Evolutionary conservation across 2,888 invertebrate genomes (phyloP).

Genomic region (Dolichomitus sp.): DNA sequence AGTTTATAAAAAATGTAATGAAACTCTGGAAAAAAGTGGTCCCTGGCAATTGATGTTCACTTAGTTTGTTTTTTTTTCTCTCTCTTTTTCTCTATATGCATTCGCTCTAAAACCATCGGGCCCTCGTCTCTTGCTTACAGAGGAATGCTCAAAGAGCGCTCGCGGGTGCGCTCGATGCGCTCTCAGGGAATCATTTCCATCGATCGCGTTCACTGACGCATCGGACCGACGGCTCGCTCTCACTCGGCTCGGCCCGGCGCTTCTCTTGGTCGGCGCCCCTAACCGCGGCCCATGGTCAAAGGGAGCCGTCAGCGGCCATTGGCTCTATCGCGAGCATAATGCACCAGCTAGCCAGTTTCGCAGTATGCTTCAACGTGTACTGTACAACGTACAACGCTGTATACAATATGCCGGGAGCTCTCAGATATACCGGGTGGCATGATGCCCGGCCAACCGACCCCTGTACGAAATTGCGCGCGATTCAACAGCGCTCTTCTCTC

Average conservation of each 20-base stretch:
- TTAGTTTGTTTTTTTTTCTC: constrained; percentile 10
- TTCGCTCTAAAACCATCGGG: constrained; percentile 16
- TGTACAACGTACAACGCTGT: not conserved
- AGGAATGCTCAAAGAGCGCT: constrained; percentile 68
- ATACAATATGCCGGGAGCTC: constrained; percentile 10
- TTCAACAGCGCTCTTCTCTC: constrained; percentile 51
- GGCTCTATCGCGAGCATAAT: constrained; percentile 71
- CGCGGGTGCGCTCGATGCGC: constrained; percentile 56
- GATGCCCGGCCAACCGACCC: constrained; percentile 56
- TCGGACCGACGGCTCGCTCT: constrained; percentile 59
- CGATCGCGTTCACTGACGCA: constrained; percentile 77
- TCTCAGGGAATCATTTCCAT: constrained; percentile 80
- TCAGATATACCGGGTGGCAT: constrained; percentile 62
- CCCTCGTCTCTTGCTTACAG: constrained; percentile 34
- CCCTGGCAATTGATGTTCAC: not conserved
- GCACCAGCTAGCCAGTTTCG: constrained; percentile 65
- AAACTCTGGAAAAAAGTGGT: not conserved
- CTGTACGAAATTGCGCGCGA: constrained; percentile 55
- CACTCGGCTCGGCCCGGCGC: constrained; percentile 62
- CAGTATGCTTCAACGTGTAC: constrained; percentile 49
- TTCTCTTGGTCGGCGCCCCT: constrained; percentile 69
- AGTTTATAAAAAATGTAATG: not conserved
- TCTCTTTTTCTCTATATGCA: not conserved
- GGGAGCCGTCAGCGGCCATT: constrained; percentile 70
- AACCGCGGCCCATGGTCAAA: constrained; percentile 71